phyloP scores from a whole-genome alignment of 2,113 vertebrate genomes.

The Cairina moschata region DNA sequence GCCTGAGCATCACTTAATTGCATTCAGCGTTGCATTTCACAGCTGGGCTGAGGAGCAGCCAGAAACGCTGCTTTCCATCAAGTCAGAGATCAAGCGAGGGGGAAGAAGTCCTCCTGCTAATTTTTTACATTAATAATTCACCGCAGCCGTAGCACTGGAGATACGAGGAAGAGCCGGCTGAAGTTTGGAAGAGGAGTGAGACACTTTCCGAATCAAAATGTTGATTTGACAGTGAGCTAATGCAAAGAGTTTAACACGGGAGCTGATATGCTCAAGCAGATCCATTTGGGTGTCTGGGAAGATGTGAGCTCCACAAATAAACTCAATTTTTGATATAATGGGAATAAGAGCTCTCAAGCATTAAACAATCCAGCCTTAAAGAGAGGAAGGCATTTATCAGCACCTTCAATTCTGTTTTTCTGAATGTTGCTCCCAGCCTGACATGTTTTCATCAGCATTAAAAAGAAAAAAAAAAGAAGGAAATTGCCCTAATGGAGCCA shows the following conservation, averaged over 20 bases:
- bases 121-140: not conserved
- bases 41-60: not conserved
- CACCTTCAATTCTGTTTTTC: not conserved
- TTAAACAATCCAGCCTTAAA: not conserved
- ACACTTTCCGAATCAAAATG: not conserved
- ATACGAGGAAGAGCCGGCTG: not conserved
- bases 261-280: not conserved
- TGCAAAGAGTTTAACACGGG: not conserved
- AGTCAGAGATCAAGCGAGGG: not conserved
- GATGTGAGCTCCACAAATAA: not conserved
- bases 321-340: not conserved
- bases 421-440: not conserved
- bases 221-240: not conserved
- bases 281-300: not conserved
- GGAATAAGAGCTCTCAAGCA: not conserved
- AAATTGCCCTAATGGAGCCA: not conserved
- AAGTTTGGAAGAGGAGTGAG: not conserved
- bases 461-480: not conserved
- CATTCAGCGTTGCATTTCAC: not conserved
- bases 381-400: not conserved
- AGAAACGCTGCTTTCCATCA: not conserved
- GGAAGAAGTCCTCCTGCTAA: not conserved
- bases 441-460: not conserved
- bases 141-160: not conserved
- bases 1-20: not conserved